A percentile compares a stretch with the other conserved stretches of the same genome.
phyloP scores from a whole-genome alignment of 2,797 vertebrate species.

The Oryzias sinensis region DNA sequence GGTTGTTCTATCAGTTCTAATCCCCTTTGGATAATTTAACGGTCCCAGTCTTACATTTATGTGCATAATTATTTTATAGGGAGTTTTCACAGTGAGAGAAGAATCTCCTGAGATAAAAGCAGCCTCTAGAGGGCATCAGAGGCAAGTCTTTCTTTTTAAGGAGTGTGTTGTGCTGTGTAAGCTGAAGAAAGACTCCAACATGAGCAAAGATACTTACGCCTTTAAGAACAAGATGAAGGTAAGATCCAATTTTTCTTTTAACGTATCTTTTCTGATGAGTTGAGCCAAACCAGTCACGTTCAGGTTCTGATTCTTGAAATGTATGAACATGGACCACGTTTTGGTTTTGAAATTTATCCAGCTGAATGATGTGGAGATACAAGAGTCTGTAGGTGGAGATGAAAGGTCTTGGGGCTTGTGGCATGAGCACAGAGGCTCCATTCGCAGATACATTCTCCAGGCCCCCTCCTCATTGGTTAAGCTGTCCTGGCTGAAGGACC shows the following conservation, averaged over 20 bases:
- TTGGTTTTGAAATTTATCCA: constrained; percentile 47
- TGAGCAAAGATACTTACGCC: constrained; percentile 84
- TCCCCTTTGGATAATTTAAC: too few relatives aligned
- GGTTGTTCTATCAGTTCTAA: too few relatives aligned
- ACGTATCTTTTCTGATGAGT: background rate
- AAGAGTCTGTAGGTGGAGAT: constrained; percentile 87
- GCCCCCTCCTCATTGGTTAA: constrained; percentile 86
- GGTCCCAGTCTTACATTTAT: too few relatives aligned
- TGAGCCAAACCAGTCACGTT: background rate
- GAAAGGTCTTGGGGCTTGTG: constrained; percentile 92
- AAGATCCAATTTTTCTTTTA: background rate
- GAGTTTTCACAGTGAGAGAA: constrained; percentile 94
- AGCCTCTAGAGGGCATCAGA: constrained; percentile 92
- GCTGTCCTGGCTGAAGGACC: constrained; percentile 94
- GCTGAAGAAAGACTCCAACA: constrained; percentile 83
- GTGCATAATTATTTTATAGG: constrained; percentile 67
- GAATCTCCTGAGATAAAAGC: constrained; percentile 88
- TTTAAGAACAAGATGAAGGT: constrained; percentile 99
- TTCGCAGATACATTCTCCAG: constrained; percentile 90
- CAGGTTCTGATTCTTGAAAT: background rate
- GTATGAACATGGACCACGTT: background rate
- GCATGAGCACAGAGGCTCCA: constrained; percentile 91
- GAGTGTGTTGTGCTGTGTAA: constrained; percentile 94
- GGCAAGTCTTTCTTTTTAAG: constrained; percentile 93
- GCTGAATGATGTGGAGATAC: constrained; percentile 91